Base-by-base conservation (phyloP, 2,888 invertebrate genomes). In the Cephalotes varians region DNA sequence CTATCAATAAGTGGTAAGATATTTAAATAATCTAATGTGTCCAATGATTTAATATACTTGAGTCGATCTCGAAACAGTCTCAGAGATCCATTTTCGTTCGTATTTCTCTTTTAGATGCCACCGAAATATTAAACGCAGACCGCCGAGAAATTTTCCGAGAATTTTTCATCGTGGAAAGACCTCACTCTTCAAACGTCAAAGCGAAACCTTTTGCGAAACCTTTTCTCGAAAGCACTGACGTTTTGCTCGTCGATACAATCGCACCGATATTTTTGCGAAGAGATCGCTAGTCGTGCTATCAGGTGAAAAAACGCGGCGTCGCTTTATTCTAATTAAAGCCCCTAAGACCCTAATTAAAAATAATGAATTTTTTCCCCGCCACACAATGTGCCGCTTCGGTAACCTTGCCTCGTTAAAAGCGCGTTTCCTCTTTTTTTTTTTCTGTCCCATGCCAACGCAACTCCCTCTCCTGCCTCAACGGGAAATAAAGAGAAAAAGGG, bases 291-390 rank as follows among this genome's bases (percentile, higher is more conserved):
- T 64, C 7, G 25, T 18, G 47, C 15, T 25, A 21, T 67, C 28
- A 21, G 15, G 12, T 44, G 31, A 49, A 76, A 49, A 76, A 40
- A 77, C n/a, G 34, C n/a, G 18, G 10, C 31, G 44, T 25, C 15
- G 9, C 40, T 69, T 21, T 10, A 25, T 56, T 56, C 71, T 71
- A 79, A 79, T 79, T 79, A 71, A 79, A 77, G 28, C 69, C 44
- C 21, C 12, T 51, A 54, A 77, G 54, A 67, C 25, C 37, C 67
- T 76, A 79, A 79, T 69, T 79, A 79, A 79, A 71, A 79, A 79
- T 71, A 71, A 79, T 71, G 25, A 37, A 65, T 49, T 65, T 71
- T 40, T 56, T 10, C 31, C 40, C 10, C 54, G n/a, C 15, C 37
- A 25, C 21, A 15, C 56, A 21, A 44, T 40, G 44, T 69, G 18